Evolutionary conservation across 1,140 invertebrate genomes (phyloP).

Genomic region (Pomacea maculata): DNA sequence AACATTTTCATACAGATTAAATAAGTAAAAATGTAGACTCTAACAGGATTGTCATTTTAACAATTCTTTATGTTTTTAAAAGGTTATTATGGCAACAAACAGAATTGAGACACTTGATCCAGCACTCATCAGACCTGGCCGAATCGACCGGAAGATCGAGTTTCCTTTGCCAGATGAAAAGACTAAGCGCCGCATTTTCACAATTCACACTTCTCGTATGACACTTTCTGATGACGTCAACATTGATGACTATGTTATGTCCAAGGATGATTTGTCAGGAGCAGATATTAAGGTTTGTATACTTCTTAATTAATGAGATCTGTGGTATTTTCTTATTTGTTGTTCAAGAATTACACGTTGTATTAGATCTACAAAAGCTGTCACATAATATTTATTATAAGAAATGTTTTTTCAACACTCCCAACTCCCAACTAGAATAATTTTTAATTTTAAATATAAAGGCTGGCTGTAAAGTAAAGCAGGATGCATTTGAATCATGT

Average conservation of each 20-base stretch:
- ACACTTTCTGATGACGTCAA: constrained; percentile 97
- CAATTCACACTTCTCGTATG: constrained; percentile 98
- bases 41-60: not conserved
- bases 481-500: no score
- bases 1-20: not conserved
- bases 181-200: constrained; percentile 97
- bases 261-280: constrained; percentile 99
- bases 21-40: no score
- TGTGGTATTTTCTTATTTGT: not conserved
- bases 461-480: no score
- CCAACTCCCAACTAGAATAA: no score
- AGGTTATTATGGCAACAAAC: constrained; percentile 99
- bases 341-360: not conserved
- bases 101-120: constrained; percentile 99
- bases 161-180: constrained; percentile 99
- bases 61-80: constrained; percentile 25
- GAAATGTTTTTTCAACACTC: no score
- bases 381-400: no score
- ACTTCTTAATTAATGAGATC: not conserved
- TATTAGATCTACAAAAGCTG: not conserved
- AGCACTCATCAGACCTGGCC: constrained; percentile 96
- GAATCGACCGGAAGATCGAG: constrained; percentile 99
- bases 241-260: constrained; percentile 97
- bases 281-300: constrained; percentile 79
- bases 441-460: no score